Percentiles rank a stretch among this genome's conserved stretches.
These are phyloP conservation scores for Sitodiplosis mosellana DNA, from an alignment of 1,140 invertebrate genomes.

Conservation along the genomic window DNA sequence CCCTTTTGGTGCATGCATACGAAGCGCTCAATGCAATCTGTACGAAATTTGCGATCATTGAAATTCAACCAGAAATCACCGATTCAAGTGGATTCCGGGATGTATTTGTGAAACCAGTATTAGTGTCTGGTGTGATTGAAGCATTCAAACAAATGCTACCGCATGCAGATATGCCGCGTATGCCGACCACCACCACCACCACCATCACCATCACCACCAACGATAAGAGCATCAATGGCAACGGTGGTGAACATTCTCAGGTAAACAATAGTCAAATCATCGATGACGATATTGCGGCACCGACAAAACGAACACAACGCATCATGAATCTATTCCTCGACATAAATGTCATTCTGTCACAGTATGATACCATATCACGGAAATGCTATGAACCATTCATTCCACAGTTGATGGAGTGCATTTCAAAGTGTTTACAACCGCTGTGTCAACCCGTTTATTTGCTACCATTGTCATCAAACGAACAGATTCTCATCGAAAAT, in stretches of 20 bases:
- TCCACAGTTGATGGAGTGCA: conserved; percentile 11
- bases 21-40: conserved; percentile 35
- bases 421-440: conserved; percentile 6
- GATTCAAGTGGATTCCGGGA: conserved; percentile 14
- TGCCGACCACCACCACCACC: too few relatives aligned
- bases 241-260: too few relatives aligned
- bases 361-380: conserved; percentile 15
- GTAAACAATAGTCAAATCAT: too few relatives aligned
- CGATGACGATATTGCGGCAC: neutral
- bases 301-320: neutral
- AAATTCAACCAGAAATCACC: conserved; percentile 8
- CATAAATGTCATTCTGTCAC: conserved; percentile 21
- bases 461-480: conserved; percentile 3
- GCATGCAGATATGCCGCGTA: neutral
- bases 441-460: conserved; percentile 5
- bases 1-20: conserved; percentile 31
- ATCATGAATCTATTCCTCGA: conserved; percentile 8
- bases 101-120: conserved; percentile 14
- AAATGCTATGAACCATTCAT: conserved; percentile 11
- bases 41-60: conserved; percentile 20
- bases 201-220: too few relatives aligned
- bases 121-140: conserved; percentile 17
- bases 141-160: conserved; percentile 18
- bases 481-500: conserved; percentile 12
- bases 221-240: neutral